phyloP scores from a whole-genome alignment of 2,113 vertebrate genomes.

The Sinocyclocheilus rhinocerous region DNA sequence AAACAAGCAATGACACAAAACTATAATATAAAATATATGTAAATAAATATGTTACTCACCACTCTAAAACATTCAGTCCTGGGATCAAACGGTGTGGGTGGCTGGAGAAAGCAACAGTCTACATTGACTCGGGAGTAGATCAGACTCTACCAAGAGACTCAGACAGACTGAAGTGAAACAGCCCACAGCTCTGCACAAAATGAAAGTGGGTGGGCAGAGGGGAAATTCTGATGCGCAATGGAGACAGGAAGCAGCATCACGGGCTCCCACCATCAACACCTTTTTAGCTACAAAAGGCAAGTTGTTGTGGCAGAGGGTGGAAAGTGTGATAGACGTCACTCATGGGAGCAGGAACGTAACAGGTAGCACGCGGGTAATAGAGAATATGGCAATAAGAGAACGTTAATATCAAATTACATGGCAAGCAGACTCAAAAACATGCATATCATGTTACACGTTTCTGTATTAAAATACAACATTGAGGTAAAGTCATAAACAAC shows the following conservation, averaged over 20 bases:
- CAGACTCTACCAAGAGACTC: slow-evolving; percentile 33
- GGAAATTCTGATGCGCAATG: slow-evolving; percentile 62
- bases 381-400: not conserved
- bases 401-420: not conserved
- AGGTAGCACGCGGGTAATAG: not conserved
- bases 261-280: slow-evolving; percentile 57
- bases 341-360: slow-evolving; percentile 1
- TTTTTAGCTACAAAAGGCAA: slow-evolving; percentile 47
- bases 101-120: slow-evolving; percentile 30
- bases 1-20: not conserved
- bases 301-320: slow-evolving; percentile 41
- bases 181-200: slow-evolving; percentile 48
- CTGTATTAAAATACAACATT: not conserved
- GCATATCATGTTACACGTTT: not conserved
- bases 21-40: not conserved
- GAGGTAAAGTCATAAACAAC: not conserved
- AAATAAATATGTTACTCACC: slow-evolving; percentile 48
- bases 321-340: slow-evolving; percentile 53
- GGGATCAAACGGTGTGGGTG: not conserved
- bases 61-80: slow-evolving; percentile 11
- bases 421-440: not conserved
- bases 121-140: slow-evolving; percentile 39
- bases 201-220: slow-evolving; percentile 56
- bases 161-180: slow-evolving; percentile 43
- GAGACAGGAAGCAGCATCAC: slow-evolving; percentile 64